A percentile compares a stretch with the other conserved stretches of the same genome.
phyloP scores from a whole-genome alignment of 2,113 vertebrate genomes.

The Todiramphus saurophagus region DNA sequence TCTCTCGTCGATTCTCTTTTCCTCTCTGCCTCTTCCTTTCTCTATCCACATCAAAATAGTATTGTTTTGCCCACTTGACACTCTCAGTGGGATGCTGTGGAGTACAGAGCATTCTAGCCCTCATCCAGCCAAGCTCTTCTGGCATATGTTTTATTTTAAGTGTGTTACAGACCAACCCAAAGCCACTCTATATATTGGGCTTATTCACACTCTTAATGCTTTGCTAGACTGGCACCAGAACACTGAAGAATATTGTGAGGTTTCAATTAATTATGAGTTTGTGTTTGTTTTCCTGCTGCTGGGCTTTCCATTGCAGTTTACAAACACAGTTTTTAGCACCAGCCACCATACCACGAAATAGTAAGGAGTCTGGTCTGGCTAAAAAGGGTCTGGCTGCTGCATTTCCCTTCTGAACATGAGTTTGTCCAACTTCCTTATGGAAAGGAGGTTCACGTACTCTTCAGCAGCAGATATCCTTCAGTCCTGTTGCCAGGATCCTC shows the following conservation, averaged over 20 bases:
- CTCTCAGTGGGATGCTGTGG: constrained; percentile 30
- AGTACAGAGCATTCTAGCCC: constrained; percentile 11
- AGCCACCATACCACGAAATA: constrained; percentile 31
- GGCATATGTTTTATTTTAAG: constrained; percentile 57
- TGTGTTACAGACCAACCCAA: constrained; percentile 4
- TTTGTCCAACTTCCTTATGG: background rate
- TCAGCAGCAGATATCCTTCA: constrained; percentile 13
- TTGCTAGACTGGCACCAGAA: constrained; percentile 38
- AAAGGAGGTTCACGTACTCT: background rate
- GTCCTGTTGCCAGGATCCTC: constrained; percentile 23
- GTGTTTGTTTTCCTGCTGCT: constrained; percentile 49
- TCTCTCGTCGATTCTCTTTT: background rate
- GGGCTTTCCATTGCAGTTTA: constrained; percentile 33
- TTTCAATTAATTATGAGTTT: constrained; percentile 49
- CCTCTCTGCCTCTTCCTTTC: constrained; percentile 8
- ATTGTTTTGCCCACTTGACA: constrained; percentile 59
- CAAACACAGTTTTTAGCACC: constrained; percentile 29
- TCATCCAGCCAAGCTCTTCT: constrained; percentile 19
- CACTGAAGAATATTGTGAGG: constrained; percentile 21
- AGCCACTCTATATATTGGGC: constrained; percentile 1
- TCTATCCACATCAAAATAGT: constrained; percentile 40
- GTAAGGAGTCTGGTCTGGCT: background rate
- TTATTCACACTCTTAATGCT: constrained; percentile 28
- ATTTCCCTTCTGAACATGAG: background rate
- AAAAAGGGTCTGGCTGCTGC: background rate